phyloP scores from a whole-genome alignment of 2,113 vertebrate species.

The Oreochromis tanganicae region DNA sequence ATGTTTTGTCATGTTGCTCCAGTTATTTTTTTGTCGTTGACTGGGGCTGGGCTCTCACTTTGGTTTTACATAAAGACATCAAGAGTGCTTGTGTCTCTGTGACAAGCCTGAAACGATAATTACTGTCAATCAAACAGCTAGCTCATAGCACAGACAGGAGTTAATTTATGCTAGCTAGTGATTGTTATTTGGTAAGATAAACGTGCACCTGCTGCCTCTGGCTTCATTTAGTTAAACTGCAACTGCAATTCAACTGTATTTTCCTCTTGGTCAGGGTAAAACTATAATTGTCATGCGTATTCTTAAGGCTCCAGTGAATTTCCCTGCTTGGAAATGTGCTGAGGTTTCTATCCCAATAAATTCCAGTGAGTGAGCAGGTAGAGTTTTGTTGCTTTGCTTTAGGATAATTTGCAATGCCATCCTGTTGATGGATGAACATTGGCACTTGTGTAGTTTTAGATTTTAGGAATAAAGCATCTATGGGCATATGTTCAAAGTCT shows the following conservation, averaged over 20 bases:
- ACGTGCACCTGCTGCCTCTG: constrained; percentile 34
- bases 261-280: background rate
- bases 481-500: background rate
- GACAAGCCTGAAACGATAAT: constrained; percentile 57
- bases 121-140: constrained; percentile 61
- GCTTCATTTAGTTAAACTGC: background rate
- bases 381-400: background rate
- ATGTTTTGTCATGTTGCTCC: background rate
- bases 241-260: background rate
- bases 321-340: background rate
- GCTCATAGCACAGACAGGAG: constrained; percentile 41
- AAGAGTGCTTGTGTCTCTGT: constrained; percentile 29
- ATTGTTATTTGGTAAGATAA: constrained; percentile 29
- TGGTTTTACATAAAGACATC: constrained; percentile 53
- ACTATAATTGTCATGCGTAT: background rate
- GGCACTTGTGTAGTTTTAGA: background rate
- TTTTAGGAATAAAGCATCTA: background rate
- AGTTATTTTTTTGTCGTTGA: constrained; percentile 2
- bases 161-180: constrained; percentile 30
- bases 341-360: background rate
- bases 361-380: background rate
- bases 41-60: constrained; percentile 8
- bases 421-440: background rate
- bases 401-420: background rate
- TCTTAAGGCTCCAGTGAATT: background rate